These are phyloP conservation scores for Coleophora flavipennella DNA, from an alignment of 2,888 invertebrate genomes.

Conservation along the genomic window DNA sequence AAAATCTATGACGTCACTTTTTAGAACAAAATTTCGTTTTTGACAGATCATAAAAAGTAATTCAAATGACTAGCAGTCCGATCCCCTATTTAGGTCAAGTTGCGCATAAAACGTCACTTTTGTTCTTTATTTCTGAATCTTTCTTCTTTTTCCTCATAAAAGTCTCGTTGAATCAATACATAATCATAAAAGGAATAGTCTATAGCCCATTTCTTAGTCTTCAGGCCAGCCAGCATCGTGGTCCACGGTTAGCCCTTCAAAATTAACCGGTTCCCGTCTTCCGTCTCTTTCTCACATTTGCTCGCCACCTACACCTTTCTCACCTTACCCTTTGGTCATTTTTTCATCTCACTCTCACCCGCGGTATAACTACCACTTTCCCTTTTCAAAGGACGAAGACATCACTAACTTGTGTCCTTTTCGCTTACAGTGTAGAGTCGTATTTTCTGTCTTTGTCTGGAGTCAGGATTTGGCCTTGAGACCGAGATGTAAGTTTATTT, in stretches of 20 bases:
- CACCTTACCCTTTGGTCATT: constrained; percentile 54
- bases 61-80: no score
- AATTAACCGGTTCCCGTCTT: constrained; percentile 61
- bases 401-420: constrained; percentile 28
- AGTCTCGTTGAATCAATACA: constrained; percentile 39
- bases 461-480: constrained; percentile 68
- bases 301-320: constrained; percentile 25
- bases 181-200: constrained; percentile 51
- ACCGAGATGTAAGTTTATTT: constrained; percentile 65
- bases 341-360: constrained; percentile 70
- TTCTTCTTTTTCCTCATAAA: neutral
- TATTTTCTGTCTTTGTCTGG: constrained; percentile 34
- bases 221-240: constrained; percentile 37
- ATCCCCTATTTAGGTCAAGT: neutral
- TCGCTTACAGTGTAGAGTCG: constrained; percentile 13
- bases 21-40: no score
- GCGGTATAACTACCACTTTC: constrained; percentile 63
- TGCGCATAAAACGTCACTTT: no score
- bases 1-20: no score
- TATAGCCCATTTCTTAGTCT: constrained; percentile 17
- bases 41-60: neutral
- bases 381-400: constrained; percentile 73
- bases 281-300: constrained; percentile 26
- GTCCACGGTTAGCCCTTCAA: constrained; percentile 64
- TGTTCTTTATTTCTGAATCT: no score